phyloP scores from a whole-genome alignment of 2,113 vertebrate species.

The Agelaius tricolor region DNA sequence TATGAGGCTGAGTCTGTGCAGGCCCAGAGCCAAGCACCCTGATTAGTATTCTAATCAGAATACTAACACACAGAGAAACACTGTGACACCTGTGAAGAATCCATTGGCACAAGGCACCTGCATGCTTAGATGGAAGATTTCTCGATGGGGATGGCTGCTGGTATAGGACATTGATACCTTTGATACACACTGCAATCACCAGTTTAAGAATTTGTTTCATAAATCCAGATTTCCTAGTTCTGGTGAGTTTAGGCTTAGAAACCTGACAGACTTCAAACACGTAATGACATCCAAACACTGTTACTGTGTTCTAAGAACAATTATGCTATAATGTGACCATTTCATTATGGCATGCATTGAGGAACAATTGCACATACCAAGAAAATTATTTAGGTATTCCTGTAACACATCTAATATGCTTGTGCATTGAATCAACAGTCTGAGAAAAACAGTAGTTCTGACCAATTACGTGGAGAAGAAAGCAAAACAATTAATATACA shows the following conservation, averaged over 20 bases:
- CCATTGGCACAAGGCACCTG: not conserved
- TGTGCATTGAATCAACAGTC: not conserved
- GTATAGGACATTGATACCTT: not conserved
- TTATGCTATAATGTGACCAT: not conserved
- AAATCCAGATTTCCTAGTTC: not conserved
- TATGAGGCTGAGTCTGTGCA: not conserved
- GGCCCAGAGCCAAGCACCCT: not conserved
- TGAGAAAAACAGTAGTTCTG: not conserved
- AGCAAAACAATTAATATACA: not conserved
- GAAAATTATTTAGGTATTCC: not conserved
- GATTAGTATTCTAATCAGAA: not conserved
- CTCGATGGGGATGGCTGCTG: not conserved
- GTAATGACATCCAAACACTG: not conserved
- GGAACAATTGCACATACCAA: not conserved
- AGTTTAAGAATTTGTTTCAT: not conserved
- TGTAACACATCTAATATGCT: not conserved
- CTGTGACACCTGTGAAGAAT: not conserved
- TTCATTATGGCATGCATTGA: not conserved
- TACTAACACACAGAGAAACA: not conserved
- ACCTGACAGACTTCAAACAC: not conserved
- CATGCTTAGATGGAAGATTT: not conserved
- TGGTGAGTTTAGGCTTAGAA: not conserved
- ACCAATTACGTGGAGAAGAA: not conserved
- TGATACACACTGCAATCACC: not conserved
- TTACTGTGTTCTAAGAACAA: not conserved